Percentiles rank a stretch among this genome's conserved stretches.
Evolutionary conservation across 2,113 vertebrate species (phyloP).

Genomic region (Cynocephalus volans): DNA sequence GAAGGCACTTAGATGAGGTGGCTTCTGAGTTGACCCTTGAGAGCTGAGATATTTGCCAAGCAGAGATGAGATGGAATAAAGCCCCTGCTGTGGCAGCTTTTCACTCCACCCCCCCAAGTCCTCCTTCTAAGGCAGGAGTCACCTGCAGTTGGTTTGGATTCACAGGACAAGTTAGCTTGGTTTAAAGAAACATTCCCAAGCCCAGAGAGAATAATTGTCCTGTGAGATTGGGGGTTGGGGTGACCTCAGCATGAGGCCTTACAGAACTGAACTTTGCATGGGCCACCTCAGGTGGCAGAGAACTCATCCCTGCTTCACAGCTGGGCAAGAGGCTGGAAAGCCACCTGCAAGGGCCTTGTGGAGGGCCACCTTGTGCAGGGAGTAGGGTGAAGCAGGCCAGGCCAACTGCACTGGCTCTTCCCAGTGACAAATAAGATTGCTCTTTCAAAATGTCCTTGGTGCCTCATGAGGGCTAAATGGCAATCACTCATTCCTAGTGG

Average conservation of each 20-base stretch:
- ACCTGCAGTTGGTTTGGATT: background rate
- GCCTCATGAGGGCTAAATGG: background rate
- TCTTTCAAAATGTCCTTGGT: background rate
- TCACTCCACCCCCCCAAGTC: background rate
- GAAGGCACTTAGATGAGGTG: background rate
- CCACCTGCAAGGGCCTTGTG: background rate
- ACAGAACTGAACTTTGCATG: background rate
- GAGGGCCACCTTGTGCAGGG: background rate
- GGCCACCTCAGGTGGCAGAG: background rate
- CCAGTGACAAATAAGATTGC: background rate
- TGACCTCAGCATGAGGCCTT: background rate
- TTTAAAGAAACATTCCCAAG: background rate
- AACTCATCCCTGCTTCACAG: too few relatives aligned
- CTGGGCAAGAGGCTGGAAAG: background rate
- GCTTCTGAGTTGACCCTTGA: background rate
- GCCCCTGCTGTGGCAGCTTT: rapidly evolving
- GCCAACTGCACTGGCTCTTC: background rate
- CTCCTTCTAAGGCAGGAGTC: background rate
- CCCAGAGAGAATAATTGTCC: background rate
- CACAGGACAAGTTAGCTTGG: background rate
- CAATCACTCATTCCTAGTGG: background rate
- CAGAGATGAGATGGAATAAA: background rate
- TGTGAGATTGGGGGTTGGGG: background rate
- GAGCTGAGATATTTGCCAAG: background rate
- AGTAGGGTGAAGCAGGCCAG: background rate